phyloP scores from a whole-genome alignment of 2,797 vertebrate genomes.

The Microtus obscurus region DNA sequence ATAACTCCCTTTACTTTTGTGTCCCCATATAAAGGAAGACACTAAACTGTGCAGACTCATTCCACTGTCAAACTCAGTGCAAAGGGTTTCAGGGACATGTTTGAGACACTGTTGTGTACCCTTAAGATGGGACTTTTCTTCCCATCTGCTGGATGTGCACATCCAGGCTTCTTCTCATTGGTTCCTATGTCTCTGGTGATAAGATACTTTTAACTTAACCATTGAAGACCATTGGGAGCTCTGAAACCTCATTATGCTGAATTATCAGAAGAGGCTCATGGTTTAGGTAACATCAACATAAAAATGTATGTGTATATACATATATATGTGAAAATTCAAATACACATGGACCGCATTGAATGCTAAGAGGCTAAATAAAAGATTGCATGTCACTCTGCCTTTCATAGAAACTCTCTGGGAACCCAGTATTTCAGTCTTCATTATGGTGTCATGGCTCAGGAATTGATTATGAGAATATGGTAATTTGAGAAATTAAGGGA shows the following conservation, averaged over 20 bases:
- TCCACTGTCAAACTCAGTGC: background rate
- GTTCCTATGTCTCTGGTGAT: constrained; percentile 38
- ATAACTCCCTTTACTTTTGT: background rate
- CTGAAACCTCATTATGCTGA: constrained; percentile 84
- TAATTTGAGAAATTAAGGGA: constrained; percentile 88
- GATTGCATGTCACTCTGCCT: constrained; percentile 81
- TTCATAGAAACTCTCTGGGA: constrained; percentile 83
- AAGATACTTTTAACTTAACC: constrained; percentile 71
- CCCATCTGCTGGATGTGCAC: background rate
- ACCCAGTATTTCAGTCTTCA: constrained; percentile 83
- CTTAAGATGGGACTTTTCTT: background rate
- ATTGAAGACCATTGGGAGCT: constrained; percentile 76
- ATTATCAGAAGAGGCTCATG: constrained; percentile 84
- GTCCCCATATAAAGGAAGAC: background rate
- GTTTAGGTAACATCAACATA: constrained; percentile 75
- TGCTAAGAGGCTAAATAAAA: constrained; percentile 75
- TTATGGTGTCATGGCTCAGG: constrained; percentile 81
- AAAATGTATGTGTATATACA: constrained; percentile 56
- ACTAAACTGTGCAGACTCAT: background rate
- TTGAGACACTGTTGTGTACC: background rate
- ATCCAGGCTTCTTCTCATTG: constrained; percentile 41
- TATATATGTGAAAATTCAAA: constrained; percentile 65
- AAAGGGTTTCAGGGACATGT: background rate
- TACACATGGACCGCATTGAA: constrained; percentile 30
- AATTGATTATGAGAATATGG: constrained; percentile 88